Percentiles rank a stretch among this genome's conserved stretches.
These are phyloP conservation scores for Anhinga anhinga DNA, from an alignment of 2,113 vertebrate species.

Conservation along the genomic window DNA sequence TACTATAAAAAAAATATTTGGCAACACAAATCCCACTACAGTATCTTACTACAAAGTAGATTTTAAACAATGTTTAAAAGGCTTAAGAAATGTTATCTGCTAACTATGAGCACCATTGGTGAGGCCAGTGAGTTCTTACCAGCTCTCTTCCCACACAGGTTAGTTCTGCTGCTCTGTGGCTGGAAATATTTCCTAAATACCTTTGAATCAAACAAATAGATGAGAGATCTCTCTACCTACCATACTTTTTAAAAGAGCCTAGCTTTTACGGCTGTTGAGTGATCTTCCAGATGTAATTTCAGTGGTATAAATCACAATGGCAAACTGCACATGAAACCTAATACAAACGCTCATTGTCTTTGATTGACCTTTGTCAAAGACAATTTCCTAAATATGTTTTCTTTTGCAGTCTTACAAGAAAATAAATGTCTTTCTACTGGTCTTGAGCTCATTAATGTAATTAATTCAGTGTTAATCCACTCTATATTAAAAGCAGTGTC, in stretches of 20 bases:
- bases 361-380: neutral
- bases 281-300: neutral
- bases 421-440: neutral
- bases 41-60: neutral
- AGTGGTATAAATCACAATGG: neutral
- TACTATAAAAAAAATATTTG: neutral
- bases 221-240: neutral
- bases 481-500: neutral
- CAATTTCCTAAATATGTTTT: neutral
- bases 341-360: neutral
- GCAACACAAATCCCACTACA: neutral
- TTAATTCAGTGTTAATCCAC: neutral
- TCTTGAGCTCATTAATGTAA: conserved; percentile 1
- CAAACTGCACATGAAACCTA: neutral
- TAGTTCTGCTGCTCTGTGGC: neutral
- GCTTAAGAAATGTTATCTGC: neutral
- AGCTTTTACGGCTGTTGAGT: neutral
- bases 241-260: neutral
- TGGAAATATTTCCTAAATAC: neutral
- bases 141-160: neutral
- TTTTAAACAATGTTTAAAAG: neutral
- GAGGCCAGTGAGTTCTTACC: neutral
- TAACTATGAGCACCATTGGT: neutral
- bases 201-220: neutral
- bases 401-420: neutral